phyloP scores from a whole-genome alignment of 2,888 invertebrate species.

The Parochlus steinenii region DNA sequence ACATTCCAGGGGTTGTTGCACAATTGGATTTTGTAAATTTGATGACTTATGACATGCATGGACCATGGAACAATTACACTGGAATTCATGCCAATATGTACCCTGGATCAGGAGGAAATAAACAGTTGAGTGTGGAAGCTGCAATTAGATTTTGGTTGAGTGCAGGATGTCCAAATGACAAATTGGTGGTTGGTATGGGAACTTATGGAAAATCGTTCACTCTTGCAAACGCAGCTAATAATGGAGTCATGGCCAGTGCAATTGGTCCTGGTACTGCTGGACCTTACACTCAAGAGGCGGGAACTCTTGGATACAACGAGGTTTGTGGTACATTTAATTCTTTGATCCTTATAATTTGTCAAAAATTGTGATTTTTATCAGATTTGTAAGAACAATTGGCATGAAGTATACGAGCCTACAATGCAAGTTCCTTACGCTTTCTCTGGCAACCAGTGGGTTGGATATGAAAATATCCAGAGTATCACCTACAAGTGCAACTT shows the following conservation, averaged over 20 bases:
- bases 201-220: conserved; percentile 46
- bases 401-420: conserved; percentile 32
- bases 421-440: conserved; percentile 46
- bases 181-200: conserved; percentile 44
- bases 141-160: conserved; percentile 34
- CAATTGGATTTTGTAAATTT: conserved; percentile 48
- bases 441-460: conserved; percentile 45
- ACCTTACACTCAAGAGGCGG: conserved; percentile 36
- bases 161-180: conserved; percentile 35
- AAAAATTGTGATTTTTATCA: not conserved
- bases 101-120: not conserved
- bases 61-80: conserved; percentile 43
- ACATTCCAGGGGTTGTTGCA: conserved; percentile 35
- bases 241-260: conserved; percentile 35
- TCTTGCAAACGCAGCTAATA: conserved; percentile 27
- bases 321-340: conserved; percentile 25
- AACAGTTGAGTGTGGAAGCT: conserved; percentile 1
- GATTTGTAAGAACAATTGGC: conserved; percentile 28
- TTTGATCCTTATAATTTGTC: not conserved
- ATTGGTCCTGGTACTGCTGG: conserved; percentile 36
- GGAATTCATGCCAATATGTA: conserved; percentile 3
- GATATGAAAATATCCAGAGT: conserved; percentile 46
- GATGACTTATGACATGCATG: conserved; percentile 61
- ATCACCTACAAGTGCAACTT: conserved; percentile 28
- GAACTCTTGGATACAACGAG: conserved; percentile 49